phyloP scores from a whole-genome alignment of 2,888 invertebrate genomes.

The Lasius fuliginosus region DNA sequence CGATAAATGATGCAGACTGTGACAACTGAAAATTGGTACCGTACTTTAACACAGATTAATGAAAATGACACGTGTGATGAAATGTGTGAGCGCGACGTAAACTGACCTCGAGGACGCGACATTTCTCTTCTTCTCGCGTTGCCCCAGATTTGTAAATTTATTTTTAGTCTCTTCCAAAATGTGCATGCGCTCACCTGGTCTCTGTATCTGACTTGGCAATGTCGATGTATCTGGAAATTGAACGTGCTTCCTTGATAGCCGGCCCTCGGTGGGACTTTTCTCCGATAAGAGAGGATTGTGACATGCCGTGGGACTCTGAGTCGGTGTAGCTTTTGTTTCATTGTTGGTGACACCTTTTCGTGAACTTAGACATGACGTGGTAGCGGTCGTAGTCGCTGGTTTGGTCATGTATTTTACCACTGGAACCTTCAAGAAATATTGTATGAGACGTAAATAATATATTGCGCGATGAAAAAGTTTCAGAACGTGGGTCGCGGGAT shows the following conservation, averaged over 20 bases:
- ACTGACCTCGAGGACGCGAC: background rate
- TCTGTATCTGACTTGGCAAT: slow-evolving; percentile 63
- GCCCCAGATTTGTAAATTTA: slow-evolving; percentile 5
- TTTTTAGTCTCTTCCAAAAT: slow-evolving; percentile 18
- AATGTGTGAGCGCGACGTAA: background rate
- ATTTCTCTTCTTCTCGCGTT: background rate
- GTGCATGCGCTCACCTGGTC: slow-evolving; percentile 69
- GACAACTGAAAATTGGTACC: slow-evolving; percentile 19
- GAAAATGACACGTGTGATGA: background rate
- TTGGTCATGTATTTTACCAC: slow-evolving; percentile 88
- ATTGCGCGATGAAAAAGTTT: background rate
- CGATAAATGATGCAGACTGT: background rate
- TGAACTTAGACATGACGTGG: slow-evolving; percentile 87
- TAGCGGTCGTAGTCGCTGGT: slow-evolving; percentile 87
- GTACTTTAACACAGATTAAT: background rate
- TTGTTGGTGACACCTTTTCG: slow-evolving; percentile 84
- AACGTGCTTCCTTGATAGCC: slow-evolving; percentile 90
- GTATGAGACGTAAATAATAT: slow-evolving; percentile 59
- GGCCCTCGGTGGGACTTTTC: slow-evolving; percentile 84
- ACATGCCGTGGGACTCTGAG: slow-evolving; percentile 87
- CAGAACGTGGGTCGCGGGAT: background rate
- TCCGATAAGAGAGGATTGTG: slow-evolving; percentile 79
- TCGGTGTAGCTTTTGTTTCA: slow-evolving; percentile 87
- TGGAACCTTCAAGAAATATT: slow-evolving; percentile 85
- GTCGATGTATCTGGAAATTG: slow-evolving; percentile 89